A percentile compares a stretch with the other conserved stretches of the same genome.
These are phyloP conservation scores for Hyposmocoma kahamanoa DNA, from an alignment of 1,140 invertebrate genomes.

Conservation along the genomic window DNA sequence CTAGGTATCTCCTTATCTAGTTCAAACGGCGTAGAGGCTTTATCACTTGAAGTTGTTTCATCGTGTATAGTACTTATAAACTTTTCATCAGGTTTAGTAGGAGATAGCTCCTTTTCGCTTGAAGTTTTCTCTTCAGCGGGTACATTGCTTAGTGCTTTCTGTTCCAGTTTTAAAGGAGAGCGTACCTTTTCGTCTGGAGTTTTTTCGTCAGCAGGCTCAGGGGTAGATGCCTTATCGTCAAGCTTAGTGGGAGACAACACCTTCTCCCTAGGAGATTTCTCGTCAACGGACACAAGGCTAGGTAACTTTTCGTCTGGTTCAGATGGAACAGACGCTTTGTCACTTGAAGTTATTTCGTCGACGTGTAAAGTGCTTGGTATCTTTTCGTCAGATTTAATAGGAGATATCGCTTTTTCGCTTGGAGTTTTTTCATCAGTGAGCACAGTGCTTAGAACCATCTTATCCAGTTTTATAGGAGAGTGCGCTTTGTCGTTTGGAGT, in stretches of 20 bases:
- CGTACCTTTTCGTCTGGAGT: not conserved
- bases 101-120: not conserved
- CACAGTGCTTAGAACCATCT: not conserved
- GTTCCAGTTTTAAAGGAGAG: not conserved
- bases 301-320: not conserved
- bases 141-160: not conserved
- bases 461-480: not conserved
- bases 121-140: not conserved
- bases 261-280: not conserved
- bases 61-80: no score
- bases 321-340: not conserved
- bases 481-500: not conserved
- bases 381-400: not conserved
- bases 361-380: not conserved
- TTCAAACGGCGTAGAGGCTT: no score
- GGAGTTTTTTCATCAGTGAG: not conserved
- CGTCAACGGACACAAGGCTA: not conserved
- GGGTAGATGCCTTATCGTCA: not conserved
- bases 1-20: no score
- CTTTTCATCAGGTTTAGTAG: not conserved
- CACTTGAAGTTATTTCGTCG: no score
- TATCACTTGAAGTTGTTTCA: no score
- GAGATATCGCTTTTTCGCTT: not conserved
- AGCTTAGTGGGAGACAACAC: not conserved
- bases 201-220: not conserved